Evolutionary conservation across 2,113 vertebrate species (phyloP), one percentile per base, ranked within the genome.

Genomic region (Corythornis vintsioides): DNA sequence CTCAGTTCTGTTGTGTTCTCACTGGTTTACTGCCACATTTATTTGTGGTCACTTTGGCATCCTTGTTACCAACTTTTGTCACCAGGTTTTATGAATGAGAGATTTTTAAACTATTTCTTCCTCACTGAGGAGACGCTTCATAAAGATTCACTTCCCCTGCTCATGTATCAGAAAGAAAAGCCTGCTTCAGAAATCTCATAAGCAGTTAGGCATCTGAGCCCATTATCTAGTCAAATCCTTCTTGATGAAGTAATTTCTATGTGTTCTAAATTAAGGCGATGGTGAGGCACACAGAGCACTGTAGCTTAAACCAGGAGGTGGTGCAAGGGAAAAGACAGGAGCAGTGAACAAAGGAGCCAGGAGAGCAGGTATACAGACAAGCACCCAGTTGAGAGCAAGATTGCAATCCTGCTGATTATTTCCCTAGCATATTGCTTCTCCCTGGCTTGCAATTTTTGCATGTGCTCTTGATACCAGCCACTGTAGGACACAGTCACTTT

Each of bases 201-300:
- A 96, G 55, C 61, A 10, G 42, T 61, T 83, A 48, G 61, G 64
- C 47, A 60, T 67, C 67, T 16, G 47, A 69, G 53, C 28, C 38
- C 40, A 33, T 31, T 84, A 2, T 50, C 81, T 61, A 42, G 38
- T 5, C 55, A 45, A 75, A 86, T 89, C 66, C 50, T 79, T 90
- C 43, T 50, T 66, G 73, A 63, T 90, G 57, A 95, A 83, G 71
- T 96, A 17, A 91, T 89, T 93, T 96, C 78, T 61, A 73, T 53
- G 1, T 57, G 13, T 64, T 80, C 45, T 45, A 87, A 86, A 74
- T 73, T 8, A 66, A 91, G 91, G 92, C 94, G 93, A 42, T 48
- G 52, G 55, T 76, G 67, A 83, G 60, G 60, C 79, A 70, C 75
- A 82, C 50, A 70, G 22, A 43, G 43, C 70, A 7, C 9, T 70